phyloP scores from a whole-genome alignment of 2,888 invertebrate genomes.

The Sinohyriopsis cumingii region DNA sequence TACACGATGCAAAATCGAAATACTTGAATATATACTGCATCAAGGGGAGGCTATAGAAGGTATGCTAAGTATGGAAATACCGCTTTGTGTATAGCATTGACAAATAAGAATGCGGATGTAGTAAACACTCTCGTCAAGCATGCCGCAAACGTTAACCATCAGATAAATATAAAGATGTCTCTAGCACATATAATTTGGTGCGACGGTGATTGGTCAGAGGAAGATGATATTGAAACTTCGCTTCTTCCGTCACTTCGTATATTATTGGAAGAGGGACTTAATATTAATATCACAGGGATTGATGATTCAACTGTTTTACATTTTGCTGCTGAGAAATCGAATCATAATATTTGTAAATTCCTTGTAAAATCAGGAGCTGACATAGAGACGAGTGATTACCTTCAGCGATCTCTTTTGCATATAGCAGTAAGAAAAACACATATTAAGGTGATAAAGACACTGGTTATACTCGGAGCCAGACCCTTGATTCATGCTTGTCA shows the following conservation, averaged over 20 bases:
- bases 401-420: constrained; percentile 17
- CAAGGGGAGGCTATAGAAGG: constrained; percentile 18
- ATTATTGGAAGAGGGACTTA: constrained; percentile 4
- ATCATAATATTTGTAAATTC: background rate
- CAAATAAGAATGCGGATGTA: constrained; percentile 7
- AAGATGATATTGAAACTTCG: constrained; percentile 1
- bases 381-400: constrained; percentile 10
- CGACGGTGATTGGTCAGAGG: constrained; percentile 2
- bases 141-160: constrained; percentile 2
- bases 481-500: constrained; percentile 18
- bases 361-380: constrained; percentile 14
- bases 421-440: constrained; percentile 14
- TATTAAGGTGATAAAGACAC: constrained; percentile 1
- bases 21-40: constrained; percentile 16
- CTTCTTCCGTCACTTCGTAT: constrained; percentile 10
- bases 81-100: constrained; percentile 3
- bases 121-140: constrained; percentile 8
- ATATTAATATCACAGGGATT: constrained; percentile 12
- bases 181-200: constrained; percentile 7
- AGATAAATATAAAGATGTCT: constrained; percentile 3
- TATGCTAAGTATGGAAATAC: constrained; percentile 8
- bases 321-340: constrained; percentile 9
- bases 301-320: constrained; percentile 15
- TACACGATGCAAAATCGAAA: background rate
- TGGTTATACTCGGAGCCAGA: constrained; percentile 11